These are phyloP conservation scores for Sinocyclocheilus rhinocerous DNA, from an alignment of 2,113 vertebrate species.

Conservation along the genomic window DNA sequence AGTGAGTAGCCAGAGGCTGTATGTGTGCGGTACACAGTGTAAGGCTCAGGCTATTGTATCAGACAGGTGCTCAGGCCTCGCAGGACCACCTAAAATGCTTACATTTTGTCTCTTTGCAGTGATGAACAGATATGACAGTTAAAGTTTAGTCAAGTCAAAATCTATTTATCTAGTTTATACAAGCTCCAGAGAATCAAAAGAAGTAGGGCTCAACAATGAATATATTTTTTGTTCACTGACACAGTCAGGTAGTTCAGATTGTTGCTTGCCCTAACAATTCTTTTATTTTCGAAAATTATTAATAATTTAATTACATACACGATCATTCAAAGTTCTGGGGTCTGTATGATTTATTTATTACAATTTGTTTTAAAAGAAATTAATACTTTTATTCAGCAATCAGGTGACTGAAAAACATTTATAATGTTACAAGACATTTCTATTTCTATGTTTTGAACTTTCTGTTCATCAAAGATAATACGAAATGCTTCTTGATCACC, in stretches of 20 bases:
- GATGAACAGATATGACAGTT: neutral
- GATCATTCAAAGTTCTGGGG: too few species aligned
- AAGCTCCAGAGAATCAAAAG: neutral
- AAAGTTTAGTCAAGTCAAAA: conserved; percentile 3
- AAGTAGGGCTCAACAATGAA: neutral
- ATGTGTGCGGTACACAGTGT: conserved; percentile 50
- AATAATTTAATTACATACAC: too few species aligned
- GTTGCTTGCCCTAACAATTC: neutral
- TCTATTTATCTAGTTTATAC: neutral
- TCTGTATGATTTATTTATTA: too few species aligned
- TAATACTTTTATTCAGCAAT: too few species aligned
- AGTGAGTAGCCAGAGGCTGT: conserved; percentile 39
- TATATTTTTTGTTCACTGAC: neutral
- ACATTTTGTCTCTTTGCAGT: neutral
- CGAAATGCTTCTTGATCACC: neutral
- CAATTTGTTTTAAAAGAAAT: too few species aligned
- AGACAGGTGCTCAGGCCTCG: neutral
- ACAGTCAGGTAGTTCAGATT: neutral
- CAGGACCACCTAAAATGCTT: neutral
- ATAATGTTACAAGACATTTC: neutral
- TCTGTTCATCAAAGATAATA: neutral
- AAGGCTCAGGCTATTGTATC: neutral
- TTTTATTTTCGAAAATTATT: neutral
- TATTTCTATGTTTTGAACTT: neutral
- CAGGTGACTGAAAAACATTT: neutral